These are phyloP conservation scores for Cydia strobilella DNA, from an alignment of 1,140 invertebrate genomes.

Conservation along the genomic window DNA sequence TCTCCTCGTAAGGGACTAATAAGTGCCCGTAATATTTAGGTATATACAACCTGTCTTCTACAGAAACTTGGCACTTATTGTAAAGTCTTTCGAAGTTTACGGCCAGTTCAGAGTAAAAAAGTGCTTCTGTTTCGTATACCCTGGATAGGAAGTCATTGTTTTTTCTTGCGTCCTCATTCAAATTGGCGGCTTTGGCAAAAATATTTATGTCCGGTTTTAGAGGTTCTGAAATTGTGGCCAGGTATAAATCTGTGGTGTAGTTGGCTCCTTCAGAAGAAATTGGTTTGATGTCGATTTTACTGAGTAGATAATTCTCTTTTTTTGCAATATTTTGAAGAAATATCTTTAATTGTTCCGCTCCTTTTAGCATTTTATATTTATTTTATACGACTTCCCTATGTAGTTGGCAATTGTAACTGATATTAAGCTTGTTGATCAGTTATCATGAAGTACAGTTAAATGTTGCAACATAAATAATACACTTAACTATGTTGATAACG, in stretches of 20 bases:
- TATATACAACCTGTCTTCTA: conserved; percentile 33
- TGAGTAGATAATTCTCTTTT: background rate
- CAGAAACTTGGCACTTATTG: background rate
- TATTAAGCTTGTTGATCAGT: too few species aligned
- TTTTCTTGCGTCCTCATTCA: conserved; percentile 32
- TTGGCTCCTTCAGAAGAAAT: conserved; percentile 42
- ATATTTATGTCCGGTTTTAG: conserved; percentile 34
- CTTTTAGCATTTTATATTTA: too few species aligned
- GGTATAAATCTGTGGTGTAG: conserved; percentile 40
- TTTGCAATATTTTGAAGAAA: background rate
- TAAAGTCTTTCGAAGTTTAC: conserved; percentile 17
- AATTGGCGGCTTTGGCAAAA: conserved; percentile 41
- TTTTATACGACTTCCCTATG: too few species aligned
- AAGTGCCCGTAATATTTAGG: conserved; percentile 37
- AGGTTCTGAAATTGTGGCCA: conserved; percentile 2
- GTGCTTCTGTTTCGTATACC: conserved; percentile 36
- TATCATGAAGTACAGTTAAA: too few species aligned
- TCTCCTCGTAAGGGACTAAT: conserved; percentile 35
- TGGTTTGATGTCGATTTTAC: conserved; percentile 14
- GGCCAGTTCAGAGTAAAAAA: conserved; percentile 34
- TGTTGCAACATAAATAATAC: too few species aligned
- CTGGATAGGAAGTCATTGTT: background rate
- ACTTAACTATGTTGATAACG: too few species aligned
- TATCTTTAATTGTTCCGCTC: background rate
- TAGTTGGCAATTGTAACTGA: too few species aligned